Percentiles rank a stretch among this genome's conserved stretches.
Evolutionary conservation across 2,888 invertebrate species (phyloP).

Genomic region (Chymomyza fuscimana): DNA sequence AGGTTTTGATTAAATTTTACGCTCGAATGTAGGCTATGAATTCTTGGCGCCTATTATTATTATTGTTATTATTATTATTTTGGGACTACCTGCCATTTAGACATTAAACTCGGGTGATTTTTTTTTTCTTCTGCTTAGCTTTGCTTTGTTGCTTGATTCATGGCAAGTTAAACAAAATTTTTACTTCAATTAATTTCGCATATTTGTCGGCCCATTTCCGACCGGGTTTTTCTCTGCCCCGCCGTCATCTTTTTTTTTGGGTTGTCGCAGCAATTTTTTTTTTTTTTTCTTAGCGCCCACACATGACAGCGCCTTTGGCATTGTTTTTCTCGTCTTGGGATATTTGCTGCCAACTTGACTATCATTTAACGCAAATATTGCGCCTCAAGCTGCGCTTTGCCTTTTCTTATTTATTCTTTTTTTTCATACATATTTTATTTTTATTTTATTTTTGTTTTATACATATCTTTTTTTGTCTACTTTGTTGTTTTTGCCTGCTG

Average conservation of each 20-base stretch:
- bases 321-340: neutral
- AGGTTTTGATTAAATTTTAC: slow-evolving; percentile 67
- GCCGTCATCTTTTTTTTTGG: slow-evolving; percentile 2
- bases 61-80: slow-evolving; percentile 43
- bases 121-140: neutral
- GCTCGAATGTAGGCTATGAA: slow-evolving; percentile 20
- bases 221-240: neutral
- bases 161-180: slow-evolving; percentile 11
- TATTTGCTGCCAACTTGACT: neutral
- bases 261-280: slow-evolving; percentile 12
- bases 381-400: slow-evolving; percentile 3
- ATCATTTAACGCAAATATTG: slow-evolving; percentile 17
- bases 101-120: neutral
- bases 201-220: slow-evolving; percentile 18
- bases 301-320: slow-evolving; percentile 5
- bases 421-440: slow-evolving; percentile 6
- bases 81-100: slow-evolving; percentile 24
- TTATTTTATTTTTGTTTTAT: neutral
- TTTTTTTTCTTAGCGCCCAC: slow-evolving; percentile 23
- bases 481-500: neutral
- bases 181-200: slow-evolving; percentile 46
- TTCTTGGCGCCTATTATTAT: slow-evolving; percentile 2
- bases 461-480: neutral
- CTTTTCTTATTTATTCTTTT: neutral
- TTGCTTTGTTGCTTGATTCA: neutral